These are phyloP conservation scores for Leptopilina syphax DNA, from an alignment of 2,888 invertebrate genomes.

Conservation along the genomic window DNA sequence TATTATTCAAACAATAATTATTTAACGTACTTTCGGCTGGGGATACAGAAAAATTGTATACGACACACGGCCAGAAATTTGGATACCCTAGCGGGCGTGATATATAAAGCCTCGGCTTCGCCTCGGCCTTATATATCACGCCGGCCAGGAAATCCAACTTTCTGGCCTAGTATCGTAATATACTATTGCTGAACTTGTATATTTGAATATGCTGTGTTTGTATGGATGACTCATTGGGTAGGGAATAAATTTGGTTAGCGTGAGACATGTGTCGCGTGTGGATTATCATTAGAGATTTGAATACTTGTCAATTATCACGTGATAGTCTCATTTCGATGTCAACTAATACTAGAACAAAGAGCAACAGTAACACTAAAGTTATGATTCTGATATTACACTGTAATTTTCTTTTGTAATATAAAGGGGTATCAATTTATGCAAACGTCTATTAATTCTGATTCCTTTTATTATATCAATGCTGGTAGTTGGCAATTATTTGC, in stretches of 20 bases:
- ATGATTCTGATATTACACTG: neutral
- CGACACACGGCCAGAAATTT: too few species aligned
- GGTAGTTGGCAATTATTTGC: neutral
- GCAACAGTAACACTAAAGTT: neutral
- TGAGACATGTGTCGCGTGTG: slow-evolving; percentile 16
- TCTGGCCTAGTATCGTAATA: too few species aligned
- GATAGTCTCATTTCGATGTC: slow-evolving; percentile 23
- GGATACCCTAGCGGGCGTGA: too few species aligned
- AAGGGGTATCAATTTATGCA: neutral
- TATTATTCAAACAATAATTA: too few species aligned
- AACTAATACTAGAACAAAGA: slow-evolving; percentile 4
- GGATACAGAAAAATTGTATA: too few species aligned
- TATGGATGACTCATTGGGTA: slow-evolving; percentile 11
- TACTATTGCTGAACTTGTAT: too few species aligned
- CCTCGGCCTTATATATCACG: too few species aligned
- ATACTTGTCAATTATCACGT: slow-evolving; percentile 9
- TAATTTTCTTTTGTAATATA: neutral
- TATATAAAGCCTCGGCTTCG: too few species aligned
- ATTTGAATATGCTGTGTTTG: neutral
- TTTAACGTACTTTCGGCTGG: too few species aligned
- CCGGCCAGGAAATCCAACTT: too few species aligned
- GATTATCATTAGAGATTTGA: slow-evolving; percentile 30
- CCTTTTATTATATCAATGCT: neutral
- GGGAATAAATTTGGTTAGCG: slow-evolving; percentile 21
- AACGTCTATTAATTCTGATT: neutral